phyloP scores from a whole-genome alignment of 2,113 vertebrate genomes.

The Chiloscyllium plagiosum region DNA sequence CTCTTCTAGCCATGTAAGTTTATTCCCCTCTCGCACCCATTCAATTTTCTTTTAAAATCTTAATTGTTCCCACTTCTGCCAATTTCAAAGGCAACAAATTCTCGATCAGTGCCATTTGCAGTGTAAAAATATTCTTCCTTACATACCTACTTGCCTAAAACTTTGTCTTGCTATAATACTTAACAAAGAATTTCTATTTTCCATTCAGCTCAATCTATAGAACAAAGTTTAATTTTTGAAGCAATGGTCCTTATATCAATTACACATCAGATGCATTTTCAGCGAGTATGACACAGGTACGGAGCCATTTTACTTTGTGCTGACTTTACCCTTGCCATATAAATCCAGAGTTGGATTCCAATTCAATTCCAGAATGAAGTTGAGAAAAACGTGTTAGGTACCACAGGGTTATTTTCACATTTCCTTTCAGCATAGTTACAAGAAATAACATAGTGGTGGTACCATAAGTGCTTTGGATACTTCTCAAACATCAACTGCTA shows the following conservation, averaged over 20 bases:
- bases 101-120: not conserved
- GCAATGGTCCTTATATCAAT: not conserved
- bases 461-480: not conserved
- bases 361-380: not conserved
- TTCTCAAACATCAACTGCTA: not conserved
- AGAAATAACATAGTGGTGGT: not conserved
- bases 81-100: not conserved
- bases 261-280: not conserved
- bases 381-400: not conserved
- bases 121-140: not conserved
- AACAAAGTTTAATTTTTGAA: not conserved
- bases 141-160: not conserved
- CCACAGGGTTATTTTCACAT: not conserved
- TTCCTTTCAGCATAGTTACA: not conserved
- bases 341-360: not conserved
- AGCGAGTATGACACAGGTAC: not conserved
- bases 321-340: not conserved
- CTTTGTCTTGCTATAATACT: not conserved
- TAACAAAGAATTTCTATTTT: not conserved
- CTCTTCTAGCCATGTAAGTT: not conserved
- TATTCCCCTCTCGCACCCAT: not conserved
- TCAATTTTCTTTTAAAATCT: no score
- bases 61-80: no score
- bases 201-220: not conserved
- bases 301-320: not conserved